Base-by-base conservation (phyloP, 2,113 vertebrate genomes). In the Oxyura jamaicensis region DNA sequence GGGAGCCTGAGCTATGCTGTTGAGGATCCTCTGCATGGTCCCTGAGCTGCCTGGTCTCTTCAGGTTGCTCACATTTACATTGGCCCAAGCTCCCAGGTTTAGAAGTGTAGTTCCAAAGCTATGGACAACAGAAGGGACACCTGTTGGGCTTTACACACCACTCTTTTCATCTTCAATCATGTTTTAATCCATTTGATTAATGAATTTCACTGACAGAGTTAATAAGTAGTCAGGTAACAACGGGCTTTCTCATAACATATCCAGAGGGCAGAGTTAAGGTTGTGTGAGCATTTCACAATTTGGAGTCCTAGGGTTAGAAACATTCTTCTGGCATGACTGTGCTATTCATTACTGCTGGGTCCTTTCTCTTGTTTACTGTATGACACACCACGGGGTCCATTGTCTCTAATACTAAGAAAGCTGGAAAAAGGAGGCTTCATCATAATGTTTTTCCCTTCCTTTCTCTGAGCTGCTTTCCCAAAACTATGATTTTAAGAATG, bases 391-490 rank as follows among this genome's bases (percentile, higher is more conserved):
- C 0, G 0, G 68, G 23, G 26, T 80, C 78, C 68, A 65, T 78
- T 81, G 66, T 95, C 75, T 78, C 73, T 68, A 89, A 48, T 31
- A 41, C 48, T 83, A 91, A 85, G 68, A 71, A 93, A 94, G 48
- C 41, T 92, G 60, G 42, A 79, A 83, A 89, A 94, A 67, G 10
- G 15, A 83, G 12, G 23, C 78, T 95, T 83, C 78, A 36, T 66
- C 44, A 3, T 65, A 83, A 25, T 68, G 66, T 33, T 71, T 78
- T 88, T 39, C 66, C 74, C 21, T 81, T 63, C 8, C 1, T 63
- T 88, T 91, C 87, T 71, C 63, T 33, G 26, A 87, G 55, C 26
- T 60, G n/a, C 35, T 83, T 95, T 94, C 35, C 48, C 72, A 48
- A 88, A 95, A 77, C 31, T 39, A 60, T 48, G 46, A 44, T 76